A percentile compares a stretch with the other conserved stretches of the same genome.
Evolutionary conservation across 2,113 vertebrate genomes (phyloP).

Genomic region (Neoarius graeffei): DNA sequence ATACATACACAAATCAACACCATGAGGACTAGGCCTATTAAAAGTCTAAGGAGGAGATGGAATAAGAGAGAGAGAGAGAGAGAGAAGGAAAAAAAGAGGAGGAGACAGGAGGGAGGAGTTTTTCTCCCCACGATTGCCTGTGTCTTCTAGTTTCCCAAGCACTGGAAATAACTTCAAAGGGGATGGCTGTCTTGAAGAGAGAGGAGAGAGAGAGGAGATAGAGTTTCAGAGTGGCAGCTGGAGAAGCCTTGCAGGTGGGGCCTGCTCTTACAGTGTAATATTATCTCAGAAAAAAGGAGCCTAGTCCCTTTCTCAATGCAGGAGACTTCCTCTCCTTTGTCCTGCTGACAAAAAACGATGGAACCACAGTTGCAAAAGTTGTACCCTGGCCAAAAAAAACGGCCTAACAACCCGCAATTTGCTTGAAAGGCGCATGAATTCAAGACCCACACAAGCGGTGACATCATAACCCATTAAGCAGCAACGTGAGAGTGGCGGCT

Average conservation of each 20-base stretch:
- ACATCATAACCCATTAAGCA: slow-evolving; percentile 39
- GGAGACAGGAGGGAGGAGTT: slow-evolving; percentile 39
- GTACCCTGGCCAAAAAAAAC: slow-evolving; percentile 27
- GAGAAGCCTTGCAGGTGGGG: slow-evolving; percentile 77
- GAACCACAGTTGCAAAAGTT: slow-evolving; percentile 51
- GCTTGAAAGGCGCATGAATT: slow-evolving; percentile 22
- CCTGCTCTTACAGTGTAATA: slow-evolving; percentile 73
- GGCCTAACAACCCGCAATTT: slow-evolving; percentile 15
- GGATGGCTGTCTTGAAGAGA: slow-evolving; percentile 71
- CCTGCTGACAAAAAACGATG: slow-evolving; percentile 52
- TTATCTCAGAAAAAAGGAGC: slow-evolving; percentile 73
- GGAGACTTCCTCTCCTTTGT: slow-evolving; percentile 78
- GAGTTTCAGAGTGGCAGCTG: slow-evolving; percentile 76
- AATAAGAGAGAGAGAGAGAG: background rate
- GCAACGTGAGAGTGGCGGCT: slow-evolving; percentile 16
- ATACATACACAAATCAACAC: background rate
- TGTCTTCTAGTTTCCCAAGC: slow-evolving; percentile 71
- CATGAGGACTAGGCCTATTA: background rate
- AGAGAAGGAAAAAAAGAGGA: slow-evolving; percentile 9
- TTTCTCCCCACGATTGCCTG: slow-evolving; percentile 49
- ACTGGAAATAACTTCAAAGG: slow-evolving; percentile 82
- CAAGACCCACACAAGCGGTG: slow-evolving; percentile 14
- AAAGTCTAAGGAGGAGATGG: background rate
- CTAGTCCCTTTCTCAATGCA: slow-evolving; percentile 67
- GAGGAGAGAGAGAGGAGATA: slow-evolving; percentile 65